Conservation (phyloP, 2,888 invertebrate species). For the Eupelmus urozonus region DNA sequence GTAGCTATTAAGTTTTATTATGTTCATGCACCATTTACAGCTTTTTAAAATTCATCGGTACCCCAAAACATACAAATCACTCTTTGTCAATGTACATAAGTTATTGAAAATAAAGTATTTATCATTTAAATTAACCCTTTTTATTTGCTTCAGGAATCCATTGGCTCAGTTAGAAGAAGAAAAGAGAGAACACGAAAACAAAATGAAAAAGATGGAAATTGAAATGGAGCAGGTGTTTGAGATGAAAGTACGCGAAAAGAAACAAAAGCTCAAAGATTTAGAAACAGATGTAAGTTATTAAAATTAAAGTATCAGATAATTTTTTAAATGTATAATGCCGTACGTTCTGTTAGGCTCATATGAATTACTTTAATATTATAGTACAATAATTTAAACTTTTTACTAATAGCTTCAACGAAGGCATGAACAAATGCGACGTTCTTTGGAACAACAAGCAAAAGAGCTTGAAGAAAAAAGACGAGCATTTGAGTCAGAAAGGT, state of each 20-base stretch:
- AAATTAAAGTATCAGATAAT: background rate
- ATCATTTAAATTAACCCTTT: background rate
- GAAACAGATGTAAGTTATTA: constrained; percentile 86
- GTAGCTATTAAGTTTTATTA: constrained; percentile 38
- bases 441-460: constrained; percentile 92
- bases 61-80: constrained; percentile 23
- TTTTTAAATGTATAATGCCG: too few species aligned
- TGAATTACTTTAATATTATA: too few species aligned
- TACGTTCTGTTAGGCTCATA: too few species aligned
- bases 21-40: constrained; percentile 44
- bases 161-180: constrained; percentile 99
- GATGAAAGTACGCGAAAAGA: constrained; percentile 97
- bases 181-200: constrained; percentile 95
- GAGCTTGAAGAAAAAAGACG: constrained; percentile 94
- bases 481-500: constrained; percentile 90
- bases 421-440: constrained; percentile 89
- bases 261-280: constrained; percentile 96
- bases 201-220: constrained; percentile 99
- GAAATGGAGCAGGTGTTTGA: constrained; percentile 99
- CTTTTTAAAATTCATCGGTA: constrained; percentile 52
- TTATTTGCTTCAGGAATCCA: constrained; percentile 86
- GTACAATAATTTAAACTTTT: too few species aligned
- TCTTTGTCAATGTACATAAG: constrained; percentile 30
- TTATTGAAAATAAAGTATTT: constrained; percentile 5
- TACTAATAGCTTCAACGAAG: constrained; percentile 85